Conservation (phyloP, 1,140 invertebrate species). For the Bombus pyrosoma region DNA sequence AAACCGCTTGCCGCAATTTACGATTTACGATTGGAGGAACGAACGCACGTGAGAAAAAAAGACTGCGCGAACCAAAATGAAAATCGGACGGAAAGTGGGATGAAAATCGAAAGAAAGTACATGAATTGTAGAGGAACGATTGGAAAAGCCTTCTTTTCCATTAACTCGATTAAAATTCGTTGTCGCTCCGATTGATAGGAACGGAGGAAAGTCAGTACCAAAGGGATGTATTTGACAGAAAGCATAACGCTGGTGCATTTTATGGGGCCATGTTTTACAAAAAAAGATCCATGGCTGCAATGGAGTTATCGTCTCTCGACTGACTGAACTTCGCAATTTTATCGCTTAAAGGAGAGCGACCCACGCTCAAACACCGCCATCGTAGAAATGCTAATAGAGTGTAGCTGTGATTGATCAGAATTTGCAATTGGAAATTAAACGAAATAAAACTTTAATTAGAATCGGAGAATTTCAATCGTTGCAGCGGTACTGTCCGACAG, state of each 20-base stretch:
- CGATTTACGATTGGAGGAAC: neutral
- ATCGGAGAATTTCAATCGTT: no score
- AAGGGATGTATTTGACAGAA: neutral
- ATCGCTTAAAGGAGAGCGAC: neutral
- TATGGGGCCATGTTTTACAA: neutral
- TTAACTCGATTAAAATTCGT: neutral
- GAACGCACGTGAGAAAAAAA: neutral
- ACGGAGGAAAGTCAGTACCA: neutral
- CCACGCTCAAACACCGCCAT: neutral
- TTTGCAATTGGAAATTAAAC: neutral
- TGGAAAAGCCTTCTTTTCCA: neutral
- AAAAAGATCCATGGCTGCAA: neutral
- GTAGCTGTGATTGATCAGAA: neutral
- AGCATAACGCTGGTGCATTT: neutral
- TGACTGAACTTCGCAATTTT: neutral
- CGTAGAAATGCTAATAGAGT: neutral
- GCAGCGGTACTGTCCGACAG: neutral
- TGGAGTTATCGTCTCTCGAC: constrained; percentile 4
- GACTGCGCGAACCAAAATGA: neutral
- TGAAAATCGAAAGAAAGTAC: no score
- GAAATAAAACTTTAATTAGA: neutral
- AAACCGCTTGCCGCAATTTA: constrained; percentile 13
- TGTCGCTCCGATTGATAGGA: neutral
- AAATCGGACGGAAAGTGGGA: neutral
- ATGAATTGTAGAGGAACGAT: neutral